Base-by-base conservation (phyloP, 1,140 invertebrate genomes). In the Rhizoglyphus robini region DNA sequence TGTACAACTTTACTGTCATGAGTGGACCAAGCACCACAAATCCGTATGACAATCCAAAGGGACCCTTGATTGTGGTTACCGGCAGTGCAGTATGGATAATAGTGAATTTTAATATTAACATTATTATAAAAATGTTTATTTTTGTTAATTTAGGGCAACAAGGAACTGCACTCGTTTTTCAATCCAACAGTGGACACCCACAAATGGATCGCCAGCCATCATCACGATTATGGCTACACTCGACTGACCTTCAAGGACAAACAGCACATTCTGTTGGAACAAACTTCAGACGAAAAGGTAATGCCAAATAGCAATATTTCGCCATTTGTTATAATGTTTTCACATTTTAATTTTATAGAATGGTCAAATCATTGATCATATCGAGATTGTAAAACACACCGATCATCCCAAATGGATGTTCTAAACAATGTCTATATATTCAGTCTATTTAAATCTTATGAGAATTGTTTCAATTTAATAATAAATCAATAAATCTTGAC, bases 61-160 rank as follows among this genome's bases (percentile, higher is more conserved):
- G 90, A 3, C 90, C 94, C 0, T 86, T 97, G 0, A 94, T 98
- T 73, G 84, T 98, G 38, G 81, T 88, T 34, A 90, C 90, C 4
- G 94, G 93, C n/a, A 30, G 41, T 31, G 65, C 66, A 20, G 59
- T 77, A 88, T 88, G n/a, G 84, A 83, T 29, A 75, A 81, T n/a
- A n/a, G n/a, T 1, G 5, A 29, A 3, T 75, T 81, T 38, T 90
- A 91, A 0, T 95, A 95, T 74, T 80, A 74, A n/a, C 90, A 96
- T 77, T 86, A 83, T 68, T 82, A 81, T 71, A 92, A 90, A 4
- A 90, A 92, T 0, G 85, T 96, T 0, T 93, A 97, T 72, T 83
- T 97, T 46, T 81, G 88, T 34, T 90, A 90, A 3, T 93, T 92
- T n/a, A 29, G 34, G 59, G 59, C 18, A 61, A 36, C 29, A 27